Percentiles rank a stretch among this genome's conserved stretches.
Conservation (phyloP, 2,888 invertebrate genomes). For the Drosophila mulleri region DNA sequence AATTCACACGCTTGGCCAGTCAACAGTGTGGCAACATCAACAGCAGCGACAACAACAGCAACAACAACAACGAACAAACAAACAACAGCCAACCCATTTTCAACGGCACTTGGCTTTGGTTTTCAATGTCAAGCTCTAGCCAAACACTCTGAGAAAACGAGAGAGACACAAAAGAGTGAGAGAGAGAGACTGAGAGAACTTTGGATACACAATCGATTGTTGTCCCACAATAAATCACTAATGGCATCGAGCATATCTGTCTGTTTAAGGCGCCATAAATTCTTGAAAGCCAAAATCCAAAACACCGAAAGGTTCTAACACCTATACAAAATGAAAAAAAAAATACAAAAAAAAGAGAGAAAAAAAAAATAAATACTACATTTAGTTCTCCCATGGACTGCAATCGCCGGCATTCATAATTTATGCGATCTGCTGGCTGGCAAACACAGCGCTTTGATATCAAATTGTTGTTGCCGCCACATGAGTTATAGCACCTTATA, state of each 20-base stretch:
- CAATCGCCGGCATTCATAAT: constrained; percentile 59
- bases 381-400: constrained; percentile 34
- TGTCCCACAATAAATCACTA: constrained; percentile 78
- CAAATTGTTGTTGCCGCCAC: constrained; percentile 69
- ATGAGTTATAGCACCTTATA: constrained; percentile 73
- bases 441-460: constrained; percentile 66
- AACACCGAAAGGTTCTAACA: constrained; percentile 72
- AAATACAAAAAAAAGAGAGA: background rate
- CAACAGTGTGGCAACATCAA: constrained; percentile 50
- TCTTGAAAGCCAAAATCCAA: constrained; percentile 45
- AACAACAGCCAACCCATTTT: constrained; percentile 49
- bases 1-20: constrained; percentile 69
- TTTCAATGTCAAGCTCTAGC: constrained; percentile 73
- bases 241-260: constrained; percentile 70
- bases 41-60: constrained; percentile 18
- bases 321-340: constrained; percentile 44
- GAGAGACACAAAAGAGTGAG: background rate
- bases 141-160: constrained; percentile 19
- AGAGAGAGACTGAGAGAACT: background rate
- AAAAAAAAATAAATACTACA: constrained; percentile 16
- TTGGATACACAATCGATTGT: constrained; percentile 56
- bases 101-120: constrained; percentile 59
- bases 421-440: constrained; percentile 68
- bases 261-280: constrained; percentile 75
- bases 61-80: constrained; percentile 17